phyloP scores from a whole-genome alignment of 92 coral and sea anemone genomes.

The Heteractis magnifica region DNA sequence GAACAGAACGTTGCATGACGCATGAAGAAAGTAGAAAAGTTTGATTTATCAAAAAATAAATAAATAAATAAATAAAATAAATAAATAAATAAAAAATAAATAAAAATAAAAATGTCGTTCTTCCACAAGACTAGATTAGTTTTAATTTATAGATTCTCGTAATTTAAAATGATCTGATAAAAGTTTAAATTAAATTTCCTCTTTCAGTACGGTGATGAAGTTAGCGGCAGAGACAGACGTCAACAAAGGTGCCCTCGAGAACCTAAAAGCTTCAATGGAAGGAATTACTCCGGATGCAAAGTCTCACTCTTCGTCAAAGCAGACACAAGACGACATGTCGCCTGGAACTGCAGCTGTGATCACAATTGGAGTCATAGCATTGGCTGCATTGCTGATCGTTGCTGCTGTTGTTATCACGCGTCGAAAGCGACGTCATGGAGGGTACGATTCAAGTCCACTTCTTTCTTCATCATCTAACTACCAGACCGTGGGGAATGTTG shows the following conservation, averaged over 20 bases:
- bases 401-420: constrained; percentile 55
- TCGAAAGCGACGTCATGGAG: constrained; percentile 36
- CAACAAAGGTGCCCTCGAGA: constrained; percentile 46
- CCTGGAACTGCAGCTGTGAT: constrained; percentile 68
- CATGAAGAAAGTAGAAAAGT: too few relatives aligned
- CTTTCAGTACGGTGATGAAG: constrained; percentile 34
- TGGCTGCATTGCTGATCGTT: constrained; percentile 52
- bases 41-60: too few relatives aligned
- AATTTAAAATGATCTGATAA: too few relatives aligned
- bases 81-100: too few relatives aligned
- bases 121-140: background rate
- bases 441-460: constrained; percentile 17
- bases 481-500: constrained; percentile 26
- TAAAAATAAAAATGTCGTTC: too few relatives aligned
- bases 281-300: background rate
- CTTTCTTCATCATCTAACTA: constrained; percentile 17
- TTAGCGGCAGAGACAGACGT: constrained; percentile 21
- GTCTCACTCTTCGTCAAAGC: constrained; percentile 29
- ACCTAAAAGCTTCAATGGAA: constrained; percentile 13
- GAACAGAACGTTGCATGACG: too few relatives aligned
- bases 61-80: too few relatives aligned
- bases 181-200: too few relatives aligned
- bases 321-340: constrained; percentile 34
- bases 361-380: constrained; percentile 67
- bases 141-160: background rate